Base-by-base conservation (phyloP, 2,113 vertebrate species). In the Odocoileus virginianus region DNA sequence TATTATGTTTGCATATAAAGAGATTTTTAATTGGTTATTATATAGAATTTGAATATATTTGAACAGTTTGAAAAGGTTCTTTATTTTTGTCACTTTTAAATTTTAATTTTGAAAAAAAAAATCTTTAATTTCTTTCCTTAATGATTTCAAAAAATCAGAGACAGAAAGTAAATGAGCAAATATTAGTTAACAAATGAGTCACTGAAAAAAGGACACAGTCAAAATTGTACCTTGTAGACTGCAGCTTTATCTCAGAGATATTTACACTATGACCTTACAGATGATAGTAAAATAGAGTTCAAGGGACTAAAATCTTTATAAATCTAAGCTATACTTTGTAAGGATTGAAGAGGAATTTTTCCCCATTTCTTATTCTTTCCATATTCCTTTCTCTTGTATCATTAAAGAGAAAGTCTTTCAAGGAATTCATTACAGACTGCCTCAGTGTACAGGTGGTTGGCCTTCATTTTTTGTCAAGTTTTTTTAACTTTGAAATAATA, bases 401-500 rank as follows among this genome's bases (percentile, higher is more conserved):
- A 79, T 96, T 97, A 94, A 71, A 94, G 54, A 78, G 47, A 94
- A 14, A 47, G 9, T 76, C 36, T 90, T 96, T 33, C 89, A 84
- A 54, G 10, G 47, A 82, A 16, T 96, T 92, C 21, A 60, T 89
- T 97, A 60, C 85, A 67, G 52, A 87, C 76, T 94, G 61, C 23
- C 50, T 95, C 84, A 81, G 54, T 91, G 87, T 93, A 9, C 78
- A 82, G 83, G 71, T 86, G 43, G 40, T 96, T 94, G 81, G 30
- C 43, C 50, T 96, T 97, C 92, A 61, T 88, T 94, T 92, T 95
- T 95, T 40, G 67, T 90, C 47, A 82, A 90, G 61, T 36, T 91
- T 96, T 92, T 97, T 93, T 36, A 92, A 86, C 71, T 95, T 96
- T 7, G 12, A 98, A 87, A 74, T 92, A 93, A 36, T 83, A 60